These are phyloP conservation scores for Teleopsis dalmanni DNA, from an alignment of 1,140 invertebrate species.

Conservation along the genomic window DNA sequence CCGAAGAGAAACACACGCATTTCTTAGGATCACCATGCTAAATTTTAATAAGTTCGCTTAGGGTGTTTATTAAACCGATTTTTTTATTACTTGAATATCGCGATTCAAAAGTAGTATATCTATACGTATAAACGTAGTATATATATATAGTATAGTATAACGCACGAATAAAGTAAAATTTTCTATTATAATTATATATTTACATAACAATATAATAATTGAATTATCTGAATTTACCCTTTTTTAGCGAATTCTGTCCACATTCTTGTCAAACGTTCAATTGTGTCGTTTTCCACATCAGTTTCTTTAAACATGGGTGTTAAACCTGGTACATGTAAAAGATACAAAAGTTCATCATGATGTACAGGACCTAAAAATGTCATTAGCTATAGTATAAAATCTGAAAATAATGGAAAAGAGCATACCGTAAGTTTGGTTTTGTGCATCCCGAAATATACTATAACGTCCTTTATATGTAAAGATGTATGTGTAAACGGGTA, in stretches of 20 bases:
- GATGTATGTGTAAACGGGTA: constrained; percentile 48
- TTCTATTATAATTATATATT: too few relatives aligned
- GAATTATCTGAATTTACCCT: constrained; percentile 32
- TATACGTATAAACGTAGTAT: too few relatives aligned
- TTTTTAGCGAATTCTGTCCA: constrained; percentile 47
- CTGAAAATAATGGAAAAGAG: neutral
- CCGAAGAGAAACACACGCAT: too few relatives aligned
- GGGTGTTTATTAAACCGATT: too few relatives aligned
- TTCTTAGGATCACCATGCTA: too few relatives aligned
- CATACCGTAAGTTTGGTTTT: constrained; percentile 43
- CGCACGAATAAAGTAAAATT: too few relatives aligned
- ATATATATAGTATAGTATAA: too few relatives aligned
- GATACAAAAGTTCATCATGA: constrained; percentile 55
- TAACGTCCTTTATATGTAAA: constrained; percentile 51
- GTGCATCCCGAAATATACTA: constrained; percentile 46
- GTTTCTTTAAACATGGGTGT: constrained; percentile 41
- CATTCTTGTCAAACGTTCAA: constrained; percentile 47
- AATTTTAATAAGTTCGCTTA: too few relatives aligned
- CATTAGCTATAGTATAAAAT: neutral
- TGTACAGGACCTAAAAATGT: constrained; percentile 48
- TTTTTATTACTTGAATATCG: too few relatives aligned
- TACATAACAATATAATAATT: too few relatives aligned
- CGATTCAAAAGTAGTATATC: too few relatives aligned
- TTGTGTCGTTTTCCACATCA: constrained; percentile 45
- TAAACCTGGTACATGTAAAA: constrained; percentile 47